Percentiles rank a stretch among this genome's conserved stretches.
These are phyloP conservation scores for Vandiemenella viatica DNA, from an alignment of 2,888 invertebrate species.

Conservation along the genomic window DNA sequence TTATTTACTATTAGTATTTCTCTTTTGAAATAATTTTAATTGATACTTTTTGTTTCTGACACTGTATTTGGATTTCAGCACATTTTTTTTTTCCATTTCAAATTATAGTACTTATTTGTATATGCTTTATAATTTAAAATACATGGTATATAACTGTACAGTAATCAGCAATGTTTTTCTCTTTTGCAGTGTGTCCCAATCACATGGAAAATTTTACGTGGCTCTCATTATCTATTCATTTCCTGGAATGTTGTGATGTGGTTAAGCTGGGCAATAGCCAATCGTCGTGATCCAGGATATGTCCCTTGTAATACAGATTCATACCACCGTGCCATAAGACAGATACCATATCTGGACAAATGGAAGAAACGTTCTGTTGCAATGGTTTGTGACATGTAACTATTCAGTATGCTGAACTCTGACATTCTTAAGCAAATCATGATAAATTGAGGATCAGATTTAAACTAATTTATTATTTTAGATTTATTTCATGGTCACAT, in stretches of 20 bases:
- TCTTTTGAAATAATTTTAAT: neutral
- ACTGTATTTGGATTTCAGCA: neutral
- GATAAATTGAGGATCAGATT: too few relatives aligned
- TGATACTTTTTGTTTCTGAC: neutral
- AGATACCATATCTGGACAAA: constrained; percentile 84
- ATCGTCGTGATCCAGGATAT: constrained; percentile 78
- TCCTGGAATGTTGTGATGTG: constrained; percentile 87
- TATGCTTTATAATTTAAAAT: neutral
- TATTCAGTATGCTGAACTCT: too few relatives aligned
- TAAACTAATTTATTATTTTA: too few relatives aligned
- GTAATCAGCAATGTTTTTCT: constrained; percentile 1
- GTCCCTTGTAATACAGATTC: constrained; percentile 79
- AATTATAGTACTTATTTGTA: neutral
- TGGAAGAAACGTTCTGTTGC: constrained; percentile 65
- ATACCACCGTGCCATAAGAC: constrained; percentile 77
- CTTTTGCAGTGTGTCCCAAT: constrained; percentile 61
- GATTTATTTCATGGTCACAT: too few relatives aligned
- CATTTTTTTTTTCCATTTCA: neutral
- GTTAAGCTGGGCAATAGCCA: constrained; percentile 81
- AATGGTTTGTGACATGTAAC: too few relatives aligned
- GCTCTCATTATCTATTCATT: constrained; percentile 79
- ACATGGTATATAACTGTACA: neutral
- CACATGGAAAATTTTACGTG: constrained; percentile 75
- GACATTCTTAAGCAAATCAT: too few relatives aligned
- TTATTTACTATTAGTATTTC: too few relatives aligned